Percentiles rank a stretch among this genome's conserved stretches.
These are phyloP conservation scores for Crotalus viridis DNA, from an alignment of 2,113 vertebrate species.

Conservation along the genomic window DNA sequence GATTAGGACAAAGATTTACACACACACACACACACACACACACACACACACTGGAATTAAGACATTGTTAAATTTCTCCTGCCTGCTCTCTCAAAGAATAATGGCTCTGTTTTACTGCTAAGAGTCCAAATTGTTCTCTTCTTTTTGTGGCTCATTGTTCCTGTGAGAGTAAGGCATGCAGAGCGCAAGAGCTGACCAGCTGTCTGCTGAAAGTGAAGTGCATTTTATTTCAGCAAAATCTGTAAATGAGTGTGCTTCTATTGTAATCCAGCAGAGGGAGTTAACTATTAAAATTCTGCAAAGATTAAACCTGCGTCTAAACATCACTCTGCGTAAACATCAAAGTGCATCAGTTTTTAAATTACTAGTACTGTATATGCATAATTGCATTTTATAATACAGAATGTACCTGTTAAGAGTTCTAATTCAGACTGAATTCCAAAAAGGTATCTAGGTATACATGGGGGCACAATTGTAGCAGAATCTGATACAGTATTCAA, in stretches of 20 bases:
- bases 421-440: not conserved
- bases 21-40: too few species aligned
- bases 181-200: not conserved
- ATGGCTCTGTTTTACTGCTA: not conserved
- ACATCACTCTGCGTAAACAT: not conserved
- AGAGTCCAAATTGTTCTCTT: not conserved
- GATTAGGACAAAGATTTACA: not conserved
- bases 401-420: not conserved
- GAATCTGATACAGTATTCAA: not conserved
- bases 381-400: not conserved
- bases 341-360: not conserved
- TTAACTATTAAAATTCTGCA: not conserved
- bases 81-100: not conserved
- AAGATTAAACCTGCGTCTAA: not conserved
- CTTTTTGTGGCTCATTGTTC: not conserved
- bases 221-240: not conserved
- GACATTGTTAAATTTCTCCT: not conserved
- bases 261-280: constrained; percentile 52
- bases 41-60: not conserved
- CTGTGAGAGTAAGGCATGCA: not conserved
- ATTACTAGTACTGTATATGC: not conserved
- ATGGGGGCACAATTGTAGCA: not conserved
- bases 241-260: constrained; percentile 22
- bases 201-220: not conserved
- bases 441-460: not conserved